Evolutionary conservation across 2,888 invertebrate species (phyloP).

Genomic region (Hirtodrosophila confusa): DNA sequence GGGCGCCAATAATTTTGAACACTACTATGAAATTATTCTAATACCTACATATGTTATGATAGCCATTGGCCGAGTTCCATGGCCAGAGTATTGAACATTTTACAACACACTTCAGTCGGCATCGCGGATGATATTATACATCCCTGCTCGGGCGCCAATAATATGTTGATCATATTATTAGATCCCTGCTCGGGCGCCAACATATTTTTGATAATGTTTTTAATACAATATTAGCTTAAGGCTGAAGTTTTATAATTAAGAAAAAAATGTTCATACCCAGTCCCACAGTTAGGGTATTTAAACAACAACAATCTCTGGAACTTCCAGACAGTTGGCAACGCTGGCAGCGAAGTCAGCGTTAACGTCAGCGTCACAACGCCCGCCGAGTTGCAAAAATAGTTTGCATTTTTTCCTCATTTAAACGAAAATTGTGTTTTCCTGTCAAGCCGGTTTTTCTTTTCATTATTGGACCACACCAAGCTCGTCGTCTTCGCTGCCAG

Average conservation of each 20-base stretch:
- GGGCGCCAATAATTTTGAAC: too few species aligned
- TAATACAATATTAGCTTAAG: background rate
- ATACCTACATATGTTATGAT: too few species aligned
- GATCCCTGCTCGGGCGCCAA: too few species aligned
- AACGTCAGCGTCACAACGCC: conserved; percentile 9
- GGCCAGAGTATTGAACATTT: too few species aligned
- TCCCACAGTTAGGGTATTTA: conserved; percentile 4
- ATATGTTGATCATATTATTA: too few species aligned
- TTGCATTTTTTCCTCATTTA: conserved; percentile 72
- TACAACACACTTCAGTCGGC: too few species aligned
- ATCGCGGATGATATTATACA: too few species aligned
- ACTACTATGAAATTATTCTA: too few species aligned
- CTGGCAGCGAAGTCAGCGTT: conserved; percentile 2
- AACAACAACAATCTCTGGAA: background rate
- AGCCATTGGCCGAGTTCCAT: too few species aligned
- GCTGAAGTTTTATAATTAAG: background rate
- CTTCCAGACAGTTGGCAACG: conserved; percentile 1
- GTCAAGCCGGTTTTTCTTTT: conserved; percentile 74
- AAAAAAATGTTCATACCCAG: background rate
- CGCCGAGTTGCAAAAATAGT: conserved; percentile 49
- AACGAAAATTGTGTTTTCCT: conserved; percentile 75
- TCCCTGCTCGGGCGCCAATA: too few species aligned
- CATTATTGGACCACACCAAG: conserved; percentile 72
- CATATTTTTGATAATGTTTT: too few species aligned
- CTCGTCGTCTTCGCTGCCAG: conserved; percentile 40